These are phyloP conservation scores for Selene dorsalis DNA, from an alignment of 2,797 vertebrate species.

Conservation along the genomic window DNA sequence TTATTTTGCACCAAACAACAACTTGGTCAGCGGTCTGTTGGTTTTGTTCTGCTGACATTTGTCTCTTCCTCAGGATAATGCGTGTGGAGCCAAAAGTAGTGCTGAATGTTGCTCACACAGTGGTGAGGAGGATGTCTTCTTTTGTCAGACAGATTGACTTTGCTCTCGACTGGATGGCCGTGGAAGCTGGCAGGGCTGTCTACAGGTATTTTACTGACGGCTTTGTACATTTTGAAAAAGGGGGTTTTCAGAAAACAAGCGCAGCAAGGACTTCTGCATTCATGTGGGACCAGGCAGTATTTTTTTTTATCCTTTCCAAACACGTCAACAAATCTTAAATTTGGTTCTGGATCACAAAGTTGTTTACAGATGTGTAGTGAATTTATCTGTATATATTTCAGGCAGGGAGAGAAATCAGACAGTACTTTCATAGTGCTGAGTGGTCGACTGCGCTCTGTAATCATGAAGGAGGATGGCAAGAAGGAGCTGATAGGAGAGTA, in stretches of 20 bases:
- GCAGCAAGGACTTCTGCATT: not conserved
- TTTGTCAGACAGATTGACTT: slow-evolving; percentile 97
- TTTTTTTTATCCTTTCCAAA: not conserved
- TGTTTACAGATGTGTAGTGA: slow-evolving; percentile 30
- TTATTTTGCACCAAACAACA: too few species aligned
- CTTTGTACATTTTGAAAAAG: not conserved
- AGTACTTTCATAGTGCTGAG: slow-evolving; percentile 96
- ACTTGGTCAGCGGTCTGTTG: not conserved
- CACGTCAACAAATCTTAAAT: not conserved
- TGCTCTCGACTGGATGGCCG: slow-evolving; percentile 97
- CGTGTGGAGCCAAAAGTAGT: slow-evolving; percentile 91
- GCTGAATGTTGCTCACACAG: slow-evolving; percentile 91
- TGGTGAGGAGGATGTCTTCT: slow-evolving; percentile 91
- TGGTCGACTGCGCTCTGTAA: slow-evolving; percentile 93
- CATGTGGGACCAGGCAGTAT: not conserved
- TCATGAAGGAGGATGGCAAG: slow-evolving; percentile 93
- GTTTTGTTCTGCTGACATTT: not conserved
- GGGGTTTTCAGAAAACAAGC: not conserved
- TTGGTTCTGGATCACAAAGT: not conserved
- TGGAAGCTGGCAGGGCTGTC: slow-evolving; percentile 94
- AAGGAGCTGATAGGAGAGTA: slow-evolving; percentile 95
- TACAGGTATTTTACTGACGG: slow-evolving; percentile 85
- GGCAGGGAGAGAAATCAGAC: slow-evolving; percentile 95
- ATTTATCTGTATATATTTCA: slow-evolving; percentile 55
- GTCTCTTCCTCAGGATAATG: slow-evolving; percentile 80